Evolutionary conservation across 2,113 vertebrate genomes (phyloP).

Genomic region (rabbit (Oryctolagus cuniculus)): mOryCun1.1 NC_091438.1:33696501-33697000

Average conservation of each 20-base stretch:
- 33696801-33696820: background rate
- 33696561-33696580: background rate
- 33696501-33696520: background rate
- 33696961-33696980: constrained; percentile 44
- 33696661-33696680: background rate
- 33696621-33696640: background rate
- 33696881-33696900: constrained; percentile 27
- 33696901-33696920: background rate
- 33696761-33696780: background rate
- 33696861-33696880: constrained; percentile 58
- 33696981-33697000: constrained; percentile 51
- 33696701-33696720: background rate
- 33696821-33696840: background rate
- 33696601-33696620: background rate
- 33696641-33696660: background rate
- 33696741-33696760: background rate
- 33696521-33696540: background rate
- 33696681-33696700: background rate
- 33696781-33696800: background rate
- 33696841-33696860: constrained; percentile 50
- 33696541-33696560: background rate
- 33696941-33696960: background rate
- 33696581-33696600: background rate
- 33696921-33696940: background rate
- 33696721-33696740: background rate